A percentile compares a stretch with the other conserved stretches of the same genome.
phyloP scores from a whole-genome alignment of 2,113 vertebrate genomes.

The Tragelaphus buxtoni region DNA sequence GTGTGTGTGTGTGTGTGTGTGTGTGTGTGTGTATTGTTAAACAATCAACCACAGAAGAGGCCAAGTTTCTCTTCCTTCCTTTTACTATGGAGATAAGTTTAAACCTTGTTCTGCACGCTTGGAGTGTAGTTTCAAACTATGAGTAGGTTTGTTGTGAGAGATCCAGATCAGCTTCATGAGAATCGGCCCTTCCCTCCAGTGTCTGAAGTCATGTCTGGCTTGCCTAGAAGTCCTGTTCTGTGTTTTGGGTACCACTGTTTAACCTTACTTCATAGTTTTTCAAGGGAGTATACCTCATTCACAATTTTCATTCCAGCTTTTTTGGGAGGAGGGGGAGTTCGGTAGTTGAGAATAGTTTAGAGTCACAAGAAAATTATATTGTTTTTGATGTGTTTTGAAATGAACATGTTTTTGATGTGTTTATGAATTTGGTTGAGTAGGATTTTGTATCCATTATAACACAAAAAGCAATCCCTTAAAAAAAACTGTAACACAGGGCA shows the following conservation, averaged over 20 bases:
- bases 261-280: background rate
- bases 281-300: background rate
- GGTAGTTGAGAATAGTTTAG: background rate
- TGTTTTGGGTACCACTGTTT: background rate
- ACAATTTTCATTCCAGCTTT: background rate
- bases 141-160: background rate
- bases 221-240: background rate
- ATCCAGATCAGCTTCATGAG: fast-evolving
- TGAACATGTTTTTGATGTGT: background rate
- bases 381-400: background rate
- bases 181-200: fast-evolving
- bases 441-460: background rate
- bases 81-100: background rate
- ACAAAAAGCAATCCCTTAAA: background rate
- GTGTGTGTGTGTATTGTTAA: background rate
- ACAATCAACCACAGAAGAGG: background rate
- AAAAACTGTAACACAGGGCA: fast-evolving
- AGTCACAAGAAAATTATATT: background rate
- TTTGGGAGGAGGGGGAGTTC: background rate
- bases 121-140: fast-evolving
- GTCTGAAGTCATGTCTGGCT: background rate
- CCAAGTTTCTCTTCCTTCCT: background rate
- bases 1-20: background rate
- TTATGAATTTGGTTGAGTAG: too few species aligned
- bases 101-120: background rate